Evolutionary conservation across 2,888 invertebrate genomes (phyloP).

Genomic region (Tupiocoris notatus): DNA sequence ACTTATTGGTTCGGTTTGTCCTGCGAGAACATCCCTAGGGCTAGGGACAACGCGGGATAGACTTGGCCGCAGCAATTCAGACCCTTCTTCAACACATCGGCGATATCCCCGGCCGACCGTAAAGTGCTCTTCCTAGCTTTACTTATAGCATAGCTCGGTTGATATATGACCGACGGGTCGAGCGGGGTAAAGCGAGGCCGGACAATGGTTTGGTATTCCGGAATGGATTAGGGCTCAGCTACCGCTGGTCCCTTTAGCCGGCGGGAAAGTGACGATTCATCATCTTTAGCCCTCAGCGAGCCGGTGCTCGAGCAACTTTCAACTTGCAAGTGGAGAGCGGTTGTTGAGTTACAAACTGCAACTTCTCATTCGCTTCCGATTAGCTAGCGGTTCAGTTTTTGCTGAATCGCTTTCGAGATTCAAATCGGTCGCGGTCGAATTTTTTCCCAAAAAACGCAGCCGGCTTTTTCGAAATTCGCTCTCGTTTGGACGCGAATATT

Average conservation of each 20-base stretch:
- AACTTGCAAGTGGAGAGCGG: background rate
- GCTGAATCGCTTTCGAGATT: too few species aligned
- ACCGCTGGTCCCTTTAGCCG: too few species aligned
- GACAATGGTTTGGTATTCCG: background rate
- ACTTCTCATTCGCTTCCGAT: background rate
- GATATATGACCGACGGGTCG: background rate
- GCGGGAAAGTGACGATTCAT: background rate
- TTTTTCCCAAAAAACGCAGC: too few species aligned
- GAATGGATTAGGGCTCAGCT: background rate
- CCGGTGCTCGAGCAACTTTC: background rate
- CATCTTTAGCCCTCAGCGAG: background rate
- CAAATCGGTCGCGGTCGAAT: too few species aligned
- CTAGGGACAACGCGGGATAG: background rate
- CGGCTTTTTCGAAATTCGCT: too few species aligned
- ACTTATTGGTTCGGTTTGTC: constrained; percentile 22
- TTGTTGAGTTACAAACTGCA: background rate
- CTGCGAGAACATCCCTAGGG: background rate
- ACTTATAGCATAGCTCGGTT: background rate
- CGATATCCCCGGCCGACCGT: background rate
- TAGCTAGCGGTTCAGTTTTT: too few species aligned
- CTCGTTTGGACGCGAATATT: too few species aligned
- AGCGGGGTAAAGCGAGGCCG: background rate
- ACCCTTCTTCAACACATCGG: background rate
- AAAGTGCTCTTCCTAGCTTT: background rate
- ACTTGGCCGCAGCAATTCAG: background rate